Evolutionary conservation across 2,888 invertebrate species (phyloP).

Genomic region (Ceramica pisi): DNA sequence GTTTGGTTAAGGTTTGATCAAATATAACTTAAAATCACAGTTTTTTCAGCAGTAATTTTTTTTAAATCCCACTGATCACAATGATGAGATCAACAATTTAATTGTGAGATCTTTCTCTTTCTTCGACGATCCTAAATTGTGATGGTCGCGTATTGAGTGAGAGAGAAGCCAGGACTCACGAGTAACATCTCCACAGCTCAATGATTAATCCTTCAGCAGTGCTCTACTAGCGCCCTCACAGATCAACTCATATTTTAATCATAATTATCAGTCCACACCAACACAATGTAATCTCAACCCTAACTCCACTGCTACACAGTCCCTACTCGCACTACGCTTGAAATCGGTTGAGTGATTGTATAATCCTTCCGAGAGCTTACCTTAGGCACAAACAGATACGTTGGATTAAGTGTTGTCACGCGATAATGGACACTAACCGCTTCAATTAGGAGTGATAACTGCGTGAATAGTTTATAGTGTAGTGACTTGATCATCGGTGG

Average conservation of each 20-base stretch:
- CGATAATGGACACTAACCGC: conserved; percentile 47
- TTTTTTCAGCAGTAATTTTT: not conserved
- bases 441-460: conserved; percentile 43
- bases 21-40: too few species aligned
- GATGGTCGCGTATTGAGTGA: conserved; percentile 16
- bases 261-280: conserved; percentile 46
- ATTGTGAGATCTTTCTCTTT: not conserved
- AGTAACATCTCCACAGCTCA: conserved; percentile 29
- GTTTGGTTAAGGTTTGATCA: too few species aligned
- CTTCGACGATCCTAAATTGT: conserved; percentile 1
- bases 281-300: conserved; percentile 40
- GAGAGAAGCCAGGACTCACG: conserved; percentile 12
- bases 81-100: not conserved
- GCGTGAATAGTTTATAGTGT: conserved; percentile 24
- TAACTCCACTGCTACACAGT: conserved; percentile 6
- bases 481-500: conserved; percentile 40
- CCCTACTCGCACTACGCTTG: conserved; percentile 5
- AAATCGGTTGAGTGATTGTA: conserved; percentile 58
- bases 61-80: not conserved
- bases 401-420: conserved; percentile 47
- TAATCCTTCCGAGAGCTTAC: conserved; percentile 59
- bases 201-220: conserved; percentile 55
- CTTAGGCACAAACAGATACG: conserved; percentile 61
- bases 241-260: conserved; percentile 66
- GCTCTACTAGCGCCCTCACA: conserved; percentile 53